These are phyloP conservation scores for Chondrilla cf. caribensis DNA, from an alignment of 37 sponge, comb jelly and placozoan species.

Conservation along the genomic window DNA sequence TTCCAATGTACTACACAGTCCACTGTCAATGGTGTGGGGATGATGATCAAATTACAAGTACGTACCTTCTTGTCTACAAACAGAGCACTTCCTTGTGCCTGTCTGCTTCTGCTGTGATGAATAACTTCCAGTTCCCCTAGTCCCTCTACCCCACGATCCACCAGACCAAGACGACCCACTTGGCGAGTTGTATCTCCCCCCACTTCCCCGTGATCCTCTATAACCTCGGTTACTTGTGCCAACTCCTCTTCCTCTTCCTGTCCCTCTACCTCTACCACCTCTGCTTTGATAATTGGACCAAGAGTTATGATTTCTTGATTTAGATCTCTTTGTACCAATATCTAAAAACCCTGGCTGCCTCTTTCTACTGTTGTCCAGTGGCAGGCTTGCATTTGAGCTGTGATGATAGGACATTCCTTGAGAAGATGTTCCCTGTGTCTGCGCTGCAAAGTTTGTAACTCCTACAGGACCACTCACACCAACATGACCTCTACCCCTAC, in stretches of 20 bases:
- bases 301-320: too few relatives aligned
- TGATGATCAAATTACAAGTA: too few relatives aligned
- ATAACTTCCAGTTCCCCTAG: not conserved
- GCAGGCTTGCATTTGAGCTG: not conserved
- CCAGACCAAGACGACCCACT: not conserved
- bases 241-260: not conserved
- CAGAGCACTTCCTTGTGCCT: conserved; percentile 30
- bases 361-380: not conserved
- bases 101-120: not conserved
- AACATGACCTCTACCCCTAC: too few relatives aligned
- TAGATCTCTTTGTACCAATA: conserved; percentile 4
- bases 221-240: not conserved
- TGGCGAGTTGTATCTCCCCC: not conserved
- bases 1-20: too few relatives aligned
- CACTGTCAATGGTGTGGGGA: too few relatives aligned
- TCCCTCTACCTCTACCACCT: not conserved
- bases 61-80: conserved; percentile 34
- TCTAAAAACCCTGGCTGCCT: conserved; percentile 16
- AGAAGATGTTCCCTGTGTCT: not conserved
- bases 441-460: too few relatives aligned
- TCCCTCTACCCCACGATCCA: not conserved
- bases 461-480: too few relatives aligned
- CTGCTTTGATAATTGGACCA: too few relatives aligned
- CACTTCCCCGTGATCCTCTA: conserved; percentile 8
- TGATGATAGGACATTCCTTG: not conserved